Evolutionary conservation across 2,797 vertebrate species (phyloP).

Genomic region (Morelia viridis): DNA sequence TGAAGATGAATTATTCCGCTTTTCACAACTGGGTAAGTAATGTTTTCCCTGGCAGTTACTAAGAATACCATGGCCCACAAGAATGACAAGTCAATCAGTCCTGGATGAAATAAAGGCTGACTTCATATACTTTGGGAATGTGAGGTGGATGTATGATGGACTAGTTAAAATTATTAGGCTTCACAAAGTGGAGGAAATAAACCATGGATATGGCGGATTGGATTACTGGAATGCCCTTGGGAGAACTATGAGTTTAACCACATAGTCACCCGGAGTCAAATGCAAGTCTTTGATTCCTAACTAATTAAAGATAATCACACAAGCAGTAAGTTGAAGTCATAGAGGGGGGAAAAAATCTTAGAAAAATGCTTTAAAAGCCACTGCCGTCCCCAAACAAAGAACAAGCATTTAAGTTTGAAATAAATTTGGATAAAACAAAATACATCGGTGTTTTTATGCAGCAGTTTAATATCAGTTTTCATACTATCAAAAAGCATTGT

Average conservation of each 20-base stretch:
- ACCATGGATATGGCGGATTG: background rate
- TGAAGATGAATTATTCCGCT: slow-evolving; percentile 92
- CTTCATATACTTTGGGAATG: background rate
- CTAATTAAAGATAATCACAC: background rate
- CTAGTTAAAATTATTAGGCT: background rate
- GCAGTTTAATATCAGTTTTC: background rate
- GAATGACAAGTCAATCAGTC: background rate
- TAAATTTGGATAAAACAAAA: background rate
- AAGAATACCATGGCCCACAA: background rate
- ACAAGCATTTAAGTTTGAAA: background rate
- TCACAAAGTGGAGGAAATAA: background rate
- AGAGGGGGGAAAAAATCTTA: background rate
- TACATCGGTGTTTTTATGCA: background rate
- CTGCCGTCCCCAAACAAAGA: background rate
- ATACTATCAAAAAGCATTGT: background rate
- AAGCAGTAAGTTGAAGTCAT: background rate
- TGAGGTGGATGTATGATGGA: background rate
- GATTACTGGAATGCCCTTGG: background rate
- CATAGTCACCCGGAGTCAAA: background rate
- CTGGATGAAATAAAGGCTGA: background rate
- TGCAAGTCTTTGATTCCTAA: background rate
- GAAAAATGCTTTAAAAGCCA: background rate
- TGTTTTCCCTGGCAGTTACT: background rate
- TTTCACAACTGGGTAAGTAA: slow-evolving; percentile 86
- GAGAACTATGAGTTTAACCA: background rate